Conservation (phyloP, 2,113 vertebrate genomes). For the Marcusenius ussheri region DNA sequence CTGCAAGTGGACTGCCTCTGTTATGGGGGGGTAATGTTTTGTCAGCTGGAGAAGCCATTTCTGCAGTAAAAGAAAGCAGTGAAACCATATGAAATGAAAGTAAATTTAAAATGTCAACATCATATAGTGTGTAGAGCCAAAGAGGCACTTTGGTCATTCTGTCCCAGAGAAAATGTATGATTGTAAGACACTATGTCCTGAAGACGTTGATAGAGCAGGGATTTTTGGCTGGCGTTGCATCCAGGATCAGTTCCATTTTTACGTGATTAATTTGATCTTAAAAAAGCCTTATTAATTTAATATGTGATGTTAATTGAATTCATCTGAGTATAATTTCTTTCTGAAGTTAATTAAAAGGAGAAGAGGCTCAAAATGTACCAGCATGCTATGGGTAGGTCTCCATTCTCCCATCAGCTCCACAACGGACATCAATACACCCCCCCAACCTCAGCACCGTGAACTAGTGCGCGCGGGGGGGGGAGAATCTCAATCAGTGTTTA, state of each 20-base stretch:
- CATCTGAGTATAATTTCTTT: slow-evolving; percentile 72
- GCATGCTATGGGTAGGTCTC: slow-evolving; percentile 16
- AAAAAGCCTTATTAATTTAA: slow-evolving; percentile 97
- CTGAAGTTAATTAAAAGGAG: slow-evolving; percentile 74
- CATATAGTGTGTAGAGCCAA: neutral
- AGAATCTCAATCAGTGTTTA: neutral
- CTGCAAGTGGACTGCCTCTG: neutral
- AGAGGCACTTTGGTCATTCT: slow-evolving; percentile 65
- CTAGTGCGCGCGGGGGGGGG: neutral
- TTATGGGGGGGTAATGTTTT: neutral
- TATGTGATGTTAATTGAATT: slow-evolving; percentile 89
- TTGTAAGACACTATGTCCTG: slow-evolving; percentile 77
- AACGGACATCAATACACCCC: neutral
- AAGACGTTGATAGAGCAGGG: slow-evolving; percentile 65
- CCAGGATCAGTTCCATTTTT: slow-evolving; percentile 93
- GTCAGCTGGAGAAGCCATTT: neutral
- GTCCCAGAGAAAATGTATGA: slow-evolving; percentile 84
- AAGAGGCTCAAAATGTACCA: slow-evolving; percentile 58
- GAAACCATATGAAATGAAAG: slow-evolving; percentile 2
- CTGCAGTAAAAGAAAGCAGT: neutral
- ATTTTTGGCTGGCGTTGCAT: slow-evolving; percentile 66
- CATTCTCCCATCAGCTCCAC: neutral
- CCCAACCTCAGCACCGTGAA: neutral
- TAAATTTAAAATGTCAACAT: neutral
- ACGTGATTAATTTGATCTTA: slow-evolving; percentile 95